Evolutionary conservation across 2,797 vertebrate species (phyloP).

Genomic region (Anisognathus igniventris): DNA sequence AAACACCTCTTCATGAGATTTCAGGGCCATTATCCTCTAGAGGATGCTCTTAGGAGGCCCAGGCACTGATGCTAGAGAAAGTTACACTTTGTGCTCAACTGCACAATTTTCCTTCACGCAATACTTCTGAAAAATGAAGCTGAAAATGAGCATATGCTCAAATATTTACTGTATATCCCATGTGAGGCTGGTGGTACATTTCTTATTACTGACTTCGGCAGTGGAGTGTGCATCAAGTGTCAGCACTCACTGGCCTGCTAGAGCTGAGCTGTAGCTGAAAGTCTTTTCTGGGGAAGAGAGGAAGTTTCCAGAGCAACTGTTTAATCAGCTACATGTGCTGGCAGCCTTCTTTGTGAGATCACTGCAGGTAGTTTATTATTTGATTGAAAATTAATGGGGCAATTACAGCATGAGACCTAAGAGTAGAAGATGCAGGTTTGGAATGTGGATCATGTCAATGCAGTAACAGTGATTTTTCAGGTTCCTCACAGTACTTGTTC

Average conservation of each 20-base stretch:
- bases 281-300: not conserved
- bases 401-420: not conserved
- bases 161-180: not conserved
- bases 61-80: not conserved
- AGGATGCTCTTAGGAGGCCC: not conserved
- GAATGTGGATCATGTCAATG: not conserved
- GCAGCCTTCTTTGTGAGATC: not conserved
- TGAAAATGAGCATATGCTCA: not conserved
- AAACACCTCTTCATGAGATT: not conserved
- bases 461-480: not conserved
- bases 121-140: not conserved
- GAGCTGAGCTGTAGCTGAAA: not conserved
- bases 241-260: not conserved
- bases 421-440: not conserved
- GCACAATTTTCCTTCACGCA: not conserved
- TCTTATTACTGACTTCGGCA: not conserved
- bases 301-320: not conserved
- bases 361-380: not conserved
- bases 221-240: not conserved
- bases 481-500: not conserved
- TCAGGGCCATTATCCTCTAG: not conserved
- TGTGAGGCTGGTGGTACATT: not conserved
- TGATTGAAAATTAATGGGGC: not conserved
- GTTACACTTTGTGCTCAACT: not conserved
- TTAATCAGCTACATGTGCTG: not conserved